Evolutionary conservation across 2,113 vertebrate species (phyloP), one percentile per base, ranked within the genome.

Genomic region (Epinephelus moara): DNA sequence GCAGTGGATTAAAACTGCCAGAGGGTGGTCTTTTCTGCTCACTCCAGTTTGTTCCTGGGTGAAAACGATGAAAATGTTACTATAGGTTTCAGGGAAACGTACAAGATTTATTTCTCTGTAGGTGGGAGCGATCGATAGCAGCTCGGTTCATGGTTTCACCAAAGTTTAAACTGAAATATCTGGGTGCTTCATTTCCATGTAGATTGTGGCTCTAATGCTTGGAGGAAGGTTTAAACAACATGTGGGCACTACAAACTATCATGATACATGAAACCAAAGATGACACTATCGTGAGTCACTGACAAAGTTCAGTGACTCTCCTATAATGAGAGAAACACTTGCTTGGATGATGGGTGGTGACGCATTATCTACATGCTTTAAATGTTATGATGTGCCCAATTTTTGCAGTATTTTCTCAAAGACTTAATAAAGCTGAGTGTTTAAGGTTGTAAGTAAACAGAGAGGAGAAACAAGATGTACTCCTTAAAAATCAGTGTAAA

Each of bases 1-100:
- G 85, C 72, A 88, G 78, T 78, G 50, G 88, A 82, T 84, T 87
- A 70, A 84, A 89, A 75, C 55, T 73, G 85, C 89, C 84, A 78
- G 74, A 59, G 83, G 89, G 73, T 3, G 21, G 60, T 78, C 81
- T 80, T 74, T 74, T 55, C 74, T 50, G 5, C 72, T 77, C 49
- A 55, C 61, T 49, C 19, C 18, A 91, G 60, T 88, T 77, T 15
- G 61, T 84, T 64, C 66, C 80, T 86, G 55, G 55, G 18, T 52
- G 69, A 74, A 61, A 71, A 5, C 2, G 37, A 49, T 62, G 59
- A 63, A 81, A 82, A 82, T 27, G 60, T 56, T 57, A 17, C 62
- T 10, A 13, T n/a, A 56, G 66, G 62, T 82, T 86, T 80, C 53
- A 66, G 52, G 25, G 45, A 59, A 72, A 66, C 25, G 59, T 23